Percentiles rank a stretch among this genome's conserved stretches.
Conservation (phyloP, 2,797 vertebrate species). For the Prionace glauca region DNA sequence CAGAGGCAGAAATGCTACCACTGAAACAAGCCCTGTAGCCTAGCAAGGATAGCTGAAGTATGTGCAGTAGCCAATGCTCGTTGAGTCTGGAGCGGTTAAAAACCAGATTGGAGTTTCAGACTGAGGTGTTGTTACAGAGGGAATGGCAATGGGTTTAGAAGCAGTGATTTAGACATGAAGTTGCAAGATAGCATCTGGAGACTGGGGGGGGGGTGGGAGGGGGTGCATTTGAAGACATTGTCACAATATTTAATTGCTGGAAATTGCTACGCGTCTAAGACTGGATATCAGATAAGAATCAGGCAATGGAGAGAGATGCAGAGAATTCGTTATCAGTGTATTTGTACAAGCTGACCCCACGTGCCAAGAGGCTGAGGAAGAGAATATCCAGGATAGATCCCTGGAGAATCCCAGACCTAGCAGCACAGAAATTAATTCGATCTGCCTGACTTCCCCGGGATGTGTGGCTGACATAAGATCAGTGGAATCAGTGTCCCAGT, state of each 20-base stretch:
- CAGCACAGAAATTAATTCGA: not conserved
- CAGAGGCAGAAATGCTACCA: no score
- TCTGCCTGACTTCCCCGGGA: no score
- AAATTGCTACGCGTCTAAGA: not conserved
- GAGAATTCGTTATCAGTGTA: not conserved
- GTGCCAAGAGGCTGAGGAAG: not conserved
- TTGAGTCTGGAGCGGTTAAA: not conserved
- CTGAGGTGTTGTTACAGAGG: not conserved
- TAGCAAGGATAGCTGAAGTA: no score
- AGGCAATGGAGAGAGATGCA: not conserved
- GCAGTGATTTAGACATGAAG: not conserved
- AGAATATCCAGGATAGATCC: not conserved
- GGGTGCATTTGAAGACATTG: not conserved
- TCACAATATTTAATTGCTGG: not conserved
- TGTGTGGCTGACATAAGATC: not conserved
- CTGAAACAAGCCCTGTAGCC: no score
- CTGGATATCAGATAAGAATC: not conserved
- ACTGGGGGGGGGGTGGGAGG: not conserved
- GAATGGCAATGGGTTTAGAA: not conserved
- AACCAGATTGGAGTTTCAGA: not conserved
- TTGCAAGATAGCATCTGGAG: not conserved
- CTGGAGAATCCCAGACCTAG: not conserved
- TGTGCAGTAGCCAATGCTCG: not conserved
- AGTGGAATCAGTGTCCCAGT: not conserved
- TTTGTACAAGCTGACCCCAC: not conserved